These are phyloP conservation scores for Abrostola triplasia DNA, from an alignment of 2,888 invertebrate genomes.

Conservation along the genomic window DNA sequence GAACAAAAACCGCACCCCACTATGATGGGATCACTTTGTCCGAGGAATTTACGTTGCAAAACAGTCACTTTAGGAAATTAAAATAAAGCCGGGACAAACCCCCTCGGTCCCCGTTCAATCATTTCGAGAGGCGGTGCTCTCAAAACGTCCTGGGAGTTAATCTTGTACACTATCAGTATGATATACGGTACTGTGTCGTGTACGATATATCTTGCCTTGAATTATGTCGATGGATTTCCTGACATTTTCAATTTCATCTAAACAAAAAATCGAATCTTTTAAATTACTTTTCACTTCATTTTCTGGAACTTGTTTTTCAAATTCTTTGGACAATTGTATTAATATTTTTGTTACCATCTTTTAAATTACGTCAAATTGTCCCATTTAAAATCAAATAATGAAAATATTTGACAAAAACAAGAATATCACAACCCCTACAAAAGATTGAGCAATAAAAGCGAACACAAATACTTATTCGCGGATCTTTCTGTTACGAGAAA, in stretches of 20 bases:
- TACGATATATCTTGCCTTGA: constrained; percentile 36
- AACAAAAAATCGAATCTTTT: too few species aligned
- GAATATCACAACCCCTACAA: constrained; percentile 29
- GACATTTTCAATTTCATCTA: neutral
- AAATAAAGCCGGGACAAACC: constrained; percentile 83
- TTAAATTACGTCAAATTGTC: too few species aligned
- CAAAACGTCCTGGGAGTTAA: constrained; percentile 79
- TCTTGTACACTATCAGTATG: constrained; percentile 70
- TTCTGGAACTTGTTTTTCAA: too few species aligned
- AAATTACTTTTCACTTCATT: neutral
- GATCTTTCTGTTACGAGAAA: constrained; percentile 67
- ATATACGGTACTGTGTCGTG: constrained; percentile 62
- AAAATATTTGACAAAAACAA: neutral
- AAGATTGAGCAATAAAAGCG: constrained; percentile 55
- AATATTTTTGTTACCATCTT: too few species aligned
- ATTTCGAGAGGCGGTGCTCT: constrained; percentile 82
- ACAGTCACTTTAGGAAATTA: constrained; percentile 87
- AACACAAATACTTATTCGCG: constrained; percentile 66
- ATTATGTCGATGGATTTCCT: neutral
- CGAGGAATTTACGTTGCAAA: constrained; percentile 82
- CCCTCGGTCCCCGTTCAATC: constrained; percentile 86
- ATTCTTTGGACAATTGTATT: too few species aligned
- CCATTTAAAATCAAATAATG: too few species aligned
- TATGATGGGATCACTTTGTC: constrained; percentile 68
- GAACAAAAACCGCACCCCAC: constrained; percentile 67